phyloP scores from a whole-genome alignment of 2,113 vertebrate species.

The Sinocyclocheilus maitianheensis region DNA sequence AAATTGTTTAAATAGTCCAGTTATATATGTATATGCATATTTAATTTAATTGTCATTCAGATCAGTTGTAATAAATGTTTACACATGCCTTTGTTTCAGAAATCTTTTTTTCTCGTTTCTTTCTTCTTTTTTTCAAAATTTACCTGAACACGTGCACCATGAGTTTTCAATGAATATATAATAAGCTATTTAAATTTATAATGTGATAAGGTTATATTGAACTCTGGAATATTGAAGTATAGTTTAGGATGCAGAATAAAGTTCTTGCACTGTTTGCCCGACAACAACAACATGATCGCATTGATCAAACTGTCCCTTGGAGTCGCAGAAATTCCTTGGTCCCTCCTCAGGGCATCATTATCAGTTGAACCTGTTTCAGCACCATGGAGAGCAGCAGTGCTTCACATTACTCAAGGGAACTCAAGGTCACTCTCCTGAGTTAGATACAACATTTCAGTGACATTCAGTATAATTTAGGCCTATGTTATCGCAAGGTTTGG shows the following conservation, averaged over 20 bases:
- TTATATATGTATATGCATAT: constrained; percentile 61
- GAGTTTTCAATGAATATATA: neutral
- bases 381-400: constrained; percentile 56
- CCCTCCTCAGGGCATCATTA: neutral
- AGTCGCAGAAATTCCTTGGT: neutral
- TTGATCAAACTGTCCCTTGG: neutral
- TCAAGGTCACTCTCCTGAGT: neutral
- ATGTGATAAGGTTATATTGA: neutral
- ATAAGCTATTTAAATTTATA: neutral
- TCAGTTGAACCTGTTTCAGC: constrained; percentile 43
- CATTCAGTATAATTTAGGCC: neutral
- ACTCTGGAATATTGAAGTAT: neutral
- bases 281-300: neutral
- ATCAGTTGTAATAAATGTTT: constrained; percentile 73
- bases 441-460: neutral
- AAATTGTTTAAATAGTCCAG: constrained; percentile 52
- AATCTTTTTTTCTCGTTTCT: neutral
- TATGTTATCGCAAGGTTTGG: neutral
- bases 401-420: neutral
- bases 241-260: neutral
- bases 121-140: neutral
- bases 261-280: neutral
- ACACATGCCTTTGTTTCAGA: constrained; percentile 44
- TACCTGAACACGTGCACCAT: neutral
- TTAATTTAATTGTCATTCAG: constrained; percentile 26